Evolutionary conservation across 2,797 vertebrate genomes (phyloP).

Genomic region (Bryconaethiops microstoma): DNA sequence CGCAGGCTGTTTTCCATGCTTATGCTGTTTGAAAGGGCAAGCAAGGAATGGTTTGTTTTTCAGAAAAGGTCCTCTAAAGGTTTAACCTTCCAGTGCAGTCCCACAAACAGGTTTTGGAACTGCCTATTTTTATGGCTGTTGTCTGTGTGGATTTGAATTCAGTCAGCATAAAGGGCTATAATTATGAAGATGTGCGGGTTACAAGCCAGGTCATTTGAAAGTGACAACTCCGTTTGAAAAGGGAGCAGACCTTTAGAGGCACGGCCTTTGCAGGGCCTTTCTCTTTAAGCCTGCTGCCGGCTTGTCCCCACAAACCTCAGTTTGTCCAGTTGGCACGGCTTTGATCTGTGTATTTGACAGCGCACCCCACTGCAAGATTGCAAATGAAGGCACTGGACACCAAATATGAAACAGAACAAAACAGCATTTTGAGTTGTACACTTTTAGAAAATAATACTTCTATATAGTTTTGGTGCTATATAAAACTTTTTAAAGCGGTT

Average conservation of each 20-base stretch:
- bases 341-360: conserved; percentile 71
- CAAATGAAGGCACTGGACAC: conserved; percentile 69
- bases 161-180: conserved; percentile 43
- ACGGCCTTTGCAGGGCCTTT: conserved; percentile 54
- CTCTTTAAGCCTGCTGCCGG: conserved; percentile 48
- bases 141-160: conserved; percentile 48
- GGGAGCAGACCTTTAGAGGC: conserved; percentile 67
- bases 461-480: too few relatives aligned
- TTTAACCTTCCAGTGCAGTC: conserved; percentile 47
- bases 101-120: conserved; percentile 41
- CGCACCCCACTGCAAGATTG: conserved; percentile 69
- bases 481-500: too few relatives aligned
- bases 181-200: conserved; percentile 46
- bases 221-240: conserved; percentile 56
- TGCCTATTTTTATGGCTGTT: conserved; percentile 39
- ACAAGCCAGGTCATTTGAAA: conserved; percentile 61
- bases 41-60: conserved; percentile 43
- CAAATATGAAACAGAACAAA: conserved; percentile 59
- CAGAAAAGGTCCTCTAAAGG: conserved; percentile 48
- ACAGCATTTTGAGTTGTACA: conserved; percentile 51
- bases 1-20: conserved; percentile 43
- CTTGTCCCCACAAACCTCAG: conserved; percentile 60
- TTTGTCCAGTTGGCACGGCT: conserved; percentile 66
- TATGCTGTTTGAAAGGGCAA: conserved; percentile 34
- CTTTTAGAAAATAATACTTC: background rate